These are phyloP conservation scores for Caenorhabditis angaria DNA, from an alignment of 2,888 invertebrate species.

Conservation along the genomic window DNA sequence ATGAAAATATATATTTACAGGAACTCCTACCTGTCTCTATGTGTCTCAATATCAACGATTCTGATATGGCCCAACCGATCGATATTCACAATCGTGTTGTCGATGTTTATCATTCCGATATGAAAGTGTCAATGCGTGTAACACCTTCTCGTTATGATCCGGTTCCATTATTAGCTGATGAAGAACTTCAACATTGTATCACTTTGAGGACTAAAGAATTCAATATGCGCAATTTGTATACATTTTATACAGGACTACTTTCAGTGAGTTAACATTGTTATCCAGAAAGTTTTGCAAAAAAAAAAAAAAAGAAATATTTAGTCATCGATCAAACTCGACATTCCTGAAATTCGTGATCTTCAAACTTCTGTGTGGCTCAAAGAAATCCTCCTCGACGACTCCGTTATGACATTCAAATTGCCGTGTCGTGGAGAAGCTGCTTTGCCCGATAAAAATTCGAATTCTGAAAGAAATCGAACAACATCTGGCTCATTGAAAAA, in stretches of 20 bases:
- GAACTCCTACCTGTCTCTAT: constrained; percentile 26
- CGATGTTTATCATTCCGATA: not conserved
- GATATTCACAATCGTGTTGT: not conserved
- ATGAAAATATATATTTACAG: constrained; percentile 2
- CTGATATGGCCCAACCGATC: constrained; percentile 19
- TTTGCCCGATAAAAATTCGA: not conserved
- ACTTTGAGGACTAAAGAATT: constrained; percentile 31
- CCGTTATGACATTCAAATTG: not conserved
- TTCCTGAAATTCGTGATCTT: constrained; percentile 18
- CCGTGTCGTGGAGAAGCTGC: not conserved
- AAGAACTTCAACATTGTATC: constrained; percentile 19
- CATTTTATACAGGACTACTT: constrained; percentile 12
- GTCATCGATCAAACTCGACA: constrained; percentile 9
- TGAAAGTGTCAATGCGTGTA: not conserved
- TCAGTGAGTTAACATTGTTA: constrained; percentile 7
- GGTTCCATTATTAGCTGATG: constrained; percentile 8
- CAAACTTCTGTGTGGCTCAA: constrained; percentile 22
- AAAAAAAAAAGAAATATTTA: constrained; percentile 15
- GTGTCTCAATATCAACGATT: constrained; percentile 23
- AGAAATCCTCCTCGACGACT: not conserved
- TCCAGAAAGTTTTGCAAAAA: not conserved
- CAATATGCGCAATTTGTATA: constrained; percentile 24
- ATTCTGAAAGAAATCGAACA: no score
- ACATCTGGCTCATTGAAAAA: no score
- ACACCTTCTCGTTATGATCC: constrained; percentile 23